Base-by-base conservation (phyloP, 2,113 vertebrate genomes). In the Silurus glanis region DNA sequence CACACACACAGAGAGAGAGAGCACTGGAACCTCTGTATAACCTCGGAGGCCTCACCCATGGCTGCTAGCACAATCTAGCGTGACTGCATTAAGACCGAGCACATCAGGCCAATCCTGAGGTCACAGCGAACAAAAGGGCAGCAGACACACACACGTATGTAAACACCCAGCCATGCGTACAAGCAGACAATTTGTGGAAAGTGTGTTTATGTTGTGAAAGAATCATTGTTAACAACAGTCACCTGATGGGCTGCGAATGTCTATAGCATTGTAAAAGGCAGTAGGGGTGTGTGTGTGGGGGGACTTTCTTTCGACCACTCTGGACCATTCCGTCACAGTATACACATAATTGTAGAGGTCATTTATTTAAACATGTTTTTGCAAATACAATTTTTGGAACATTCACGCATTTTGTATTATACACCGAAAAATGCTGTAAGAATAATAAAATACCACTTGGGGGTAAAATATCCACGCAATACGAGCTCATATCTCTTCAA, bases 221-320 rank as follows among this genome's bases (percentile, higher is more conserved):
- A 56, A 86, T 83, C 72, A 87, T 89, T 89, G 90, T 90, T 88
- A 72, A 84, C 78, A 56, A 9, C 17, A 23, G 71, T 88, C 87
- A 90, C 87, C 83, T 90, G 90, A 83, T 67, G 19, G 83, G 64
- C 69, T 84, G 84, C 83, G 90, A 88, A 87, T 21, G 56, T 58
- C 51, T n/a, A 80, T 37, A 47, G 75, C 67, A 13, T 12, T 66
- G 80, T 75, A 45, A 85, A 58, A 80, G 37, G 82, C 21, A 67
- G 72, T 49, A 53, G 37, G 17, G 47, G 66, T 13, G 83, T 47
- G 66, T 13, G 83, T 55, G 75, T 53, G 56, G n/a, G 28, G 37
- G 53, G 37, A 1, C 1, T 25, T 8, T 78, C 51, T 78, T 2
- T n/a, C n/a, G 59, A 82, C 49, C 21, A 55, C 84, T 87, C 83